phyloP scores from a whole-genome alignment of 2,888 invertebrate species.

The Caradrina kadenii region DNA sequence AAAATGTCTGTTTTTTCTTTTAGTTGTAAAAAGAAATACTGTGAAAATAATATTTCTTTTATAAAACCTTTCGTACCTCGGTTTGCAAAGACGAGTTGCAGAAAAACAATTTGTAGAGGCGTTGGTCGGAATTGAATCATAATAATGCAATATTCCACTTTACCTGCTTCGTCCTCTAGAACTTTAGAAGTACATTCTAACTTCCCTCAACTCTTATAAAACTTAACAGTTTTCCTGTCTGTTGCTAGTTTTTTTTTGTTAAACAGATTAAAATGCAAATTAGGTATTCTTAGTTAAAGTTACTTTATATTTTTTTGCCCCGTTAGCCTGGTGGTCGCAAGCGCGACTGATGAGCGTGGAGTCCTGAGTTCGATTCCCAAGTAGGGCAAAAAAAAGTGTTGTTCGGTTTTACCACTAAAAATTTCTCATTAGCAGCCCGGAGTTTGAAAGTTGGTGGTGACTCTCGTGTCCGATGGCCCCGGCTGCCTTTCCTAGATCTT shows the following conservation, averaged over 20 bases:
- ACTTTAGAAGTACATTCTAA: slow-evolving; percentile 52
- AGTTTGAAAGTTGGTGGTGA: no score
- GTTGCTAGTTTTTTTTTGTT: slow-evolving; percentile 40
- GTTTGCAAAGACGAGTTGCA: slow-evolving; percentile 16
- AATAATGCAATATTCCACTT: slow-evolving; percentile 52
- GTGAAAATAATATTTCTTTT: background rate
- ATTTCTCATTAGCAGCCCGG: no score
- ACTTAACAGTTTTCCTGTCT: slow-evolving; percentile 47
- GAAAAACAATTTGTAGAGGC: slow-evolving; percentile 46
- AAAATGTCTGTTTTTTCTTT: no score
- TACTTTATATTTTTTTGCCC: no score
- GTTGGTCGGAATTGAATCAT: slow-evolving; percentile 53
- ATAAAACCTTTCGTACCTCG: background rate
- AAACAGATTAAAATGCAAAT: slow-evolving; percentile 54
- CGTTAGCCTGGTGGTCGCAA: no score
- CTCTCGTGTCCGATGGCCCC: no score
- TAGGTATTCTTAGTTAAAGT: slow-evolving; percentile 29
- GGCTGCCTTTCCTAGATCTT: no score
- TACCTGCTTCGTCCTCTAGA: slow-evolving; percentile 31
- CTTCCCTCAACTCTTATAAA: slow-evolving; percentile 47
- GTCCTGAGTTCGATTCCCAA: no score
- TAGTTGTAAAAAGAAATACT: background rate
- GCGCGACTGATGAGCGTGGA: no score
- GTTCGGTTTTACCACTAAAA: no score
- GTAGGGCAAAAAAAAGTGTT: no score